Conservation (phyloP, 2,113 vertebrate species). For the Tichodroma muraria region DNA sequence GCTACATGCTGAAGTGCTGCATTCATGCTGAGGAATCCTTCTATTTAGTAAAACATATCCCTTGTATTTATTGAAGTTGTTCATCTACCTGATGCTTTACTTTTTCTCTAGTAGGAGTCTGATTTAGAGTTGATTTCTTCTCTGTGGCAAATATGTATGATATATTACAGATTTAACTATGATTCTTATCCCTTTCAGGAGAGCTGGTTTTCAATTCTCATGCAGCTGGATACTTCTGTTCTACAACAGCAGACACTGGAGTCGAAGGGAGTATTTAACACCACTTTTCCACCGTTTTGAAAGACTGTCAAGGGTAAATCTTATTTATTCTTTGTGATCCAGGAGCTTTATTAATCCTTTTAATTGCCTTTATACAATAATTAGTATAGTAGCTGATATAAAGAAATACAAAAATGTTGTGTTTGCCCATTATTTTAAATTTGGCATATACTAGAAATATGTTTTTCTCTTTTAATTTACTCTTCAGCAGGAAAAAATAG, state of each 20-base stretch:
- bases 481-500: neutral
- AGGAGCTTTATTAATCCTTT: neutral
- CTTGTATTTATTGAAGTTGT: neutral
- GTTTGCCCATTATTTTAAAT: neutral
- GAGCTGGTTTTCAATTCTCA: neutral
- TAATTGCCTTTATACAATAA: neutral
- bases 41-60: neutral
- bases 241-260: neutral
- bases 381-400: neutral
- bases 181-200: neutral
- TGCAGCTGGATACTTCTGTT: neutral
- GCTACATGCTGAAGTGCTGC: neutral
- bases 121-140: neutral
- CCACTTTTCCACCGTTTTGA: neutral
- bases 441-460: neutral
- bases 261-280: neutral
- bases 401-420: neutral
- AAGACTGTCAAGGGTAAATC: neutral
- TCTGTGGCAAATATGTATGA: neutral
- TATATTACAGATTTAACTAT: neutral
- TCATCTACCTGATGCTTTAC: neutral
- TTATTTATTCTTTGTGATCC: neutral
- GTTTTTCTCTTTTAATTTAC: constrained; percentile 18
- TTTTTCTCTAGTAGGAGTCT: neutral
- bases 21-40: neutral